phyloP scores from a whole-genome alignment of 1,140 invertebrate genomes.

The Zaprionus nigranus region DNA sequence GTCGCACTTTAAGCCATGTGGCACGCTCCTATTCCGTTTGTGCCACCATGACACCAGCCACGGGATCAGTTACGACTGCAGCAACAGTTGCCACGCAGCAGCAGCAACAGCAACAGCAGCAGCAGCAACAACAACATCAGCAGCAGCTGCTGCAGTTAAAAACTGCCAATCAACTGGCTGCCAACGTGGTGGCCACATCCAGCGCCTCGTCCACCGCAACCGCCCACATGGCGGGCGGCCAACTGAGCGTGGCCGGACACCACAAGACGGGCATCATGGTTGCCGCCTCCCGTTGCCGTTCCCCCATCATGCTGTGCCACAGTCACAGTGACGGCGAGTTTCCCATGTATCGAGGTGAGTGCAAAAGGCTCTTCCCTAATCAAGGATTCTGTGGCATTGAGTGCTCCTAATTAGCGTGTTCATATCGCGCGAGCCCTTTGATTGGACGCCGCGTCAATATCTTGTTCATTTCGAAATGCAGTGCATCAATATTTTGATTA shows the following conservation, averaged over 20 bases:
- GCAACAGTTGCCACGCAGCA: slow-evolving; percentile 26
- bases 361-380: not conserved
- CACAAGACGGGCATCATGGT: slow-evolving; percentile 74
- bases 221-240: slow-evolving; percentile 22
- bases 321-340: slow-evolving; percentile 93
- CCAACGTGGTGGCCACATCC: slow-evolving; percentile 26
- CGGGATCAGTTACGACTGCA: slow-evolving; percentile 1
- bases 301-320: slow-evolving; percentile 91
- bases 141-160: slow-evolving; percentile 19
- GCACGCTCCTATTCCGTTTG: slow-evolving; percentile 79
- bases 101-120: slow-evolving; percentile 14
- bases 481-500: not conserved
- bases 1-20: slow-evolving; percentile 77
- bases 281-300: slow-evolving; percentile 85
- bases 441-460: not conserved
- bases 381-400: not conserved
- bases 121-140: slow-evolving; percentile 8
- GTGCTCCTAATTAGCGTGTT: slow-evolving; percentile 1
- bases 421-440: not conserved
- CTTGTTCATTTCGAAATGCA: not conserved
- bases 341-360: slow-evolving; percentile 88
- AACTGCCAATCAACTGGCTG: slow-evolving; percentile 22
- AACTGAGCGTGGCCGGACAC: slow-evolving; percentile 59
- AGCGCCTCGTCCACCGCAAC: slow-evolving; percentile 14
- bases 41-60: slow-evolving; percentile 51